Evolutionary conservation across 1,140 invertebrate genomes (phyloP).

Genomic region (Tribolium madens): DNA sequence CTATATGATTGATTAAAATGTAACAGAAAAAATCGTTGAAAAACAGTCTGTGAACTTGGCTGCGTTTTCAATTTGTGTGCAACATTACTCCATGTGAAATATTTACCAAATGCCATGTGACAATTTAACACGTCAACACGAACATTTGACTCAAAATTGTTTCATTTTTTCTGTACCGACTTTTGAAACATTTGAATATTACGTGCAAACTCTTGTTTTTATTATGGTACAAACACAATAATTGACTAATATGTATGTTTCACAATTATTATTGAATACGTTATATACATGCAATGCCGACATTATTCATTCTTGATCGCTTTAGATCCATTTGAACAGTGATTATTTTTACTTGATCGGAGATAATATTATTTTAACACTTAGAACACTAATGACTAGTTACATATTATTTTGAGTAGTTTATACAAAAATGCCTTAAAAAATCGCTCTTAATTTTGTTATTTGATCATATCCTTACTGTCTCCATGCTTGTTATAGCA

Average conservation of each 20-base stretch:
- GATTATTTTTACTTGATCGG: background rate
- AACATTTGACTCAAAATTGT: conserved; percentile 12
- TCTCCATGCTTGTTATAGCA: no score
- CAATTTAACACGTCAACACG: conserved; percentile 29
- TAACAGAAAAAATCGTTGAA: conserved; percentile 16
- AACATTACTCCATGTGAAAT: background rate
- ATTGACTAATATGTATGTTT: conserved; percentile 30
- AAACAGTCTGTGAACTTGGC: background rate
- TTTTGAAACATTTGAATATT: conserved; percentile 22
- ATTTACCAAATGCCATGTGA: conserved; percentile 13
- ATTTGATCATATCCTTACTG: no score
- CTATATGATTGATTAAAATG: conserved; percentile 34
- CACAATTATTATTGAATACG: conserved; percentile 19
- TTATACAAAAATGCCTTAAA: background rate
- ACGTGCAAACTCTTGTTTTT: conserved; percentile 29
- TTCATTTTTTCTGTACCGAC: background rate
- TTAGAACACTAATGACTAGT: background rate
- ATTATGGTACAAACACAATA: conserved; percentile 7
- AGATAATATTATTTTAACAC: background rate
- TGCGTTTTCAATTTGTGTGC: background rate
- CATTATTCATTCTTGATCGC: conserved; percentile 17
- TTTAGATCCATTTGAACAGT: background rate
- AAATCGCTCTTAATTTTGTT: background rate
- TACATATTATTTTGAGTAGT: background rate
- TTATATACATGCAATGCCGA: background rate